Base-by-base conservation (phyloP, 2,888 invertebrate genomes). In the Cryptosula pallasiana region DNA sequence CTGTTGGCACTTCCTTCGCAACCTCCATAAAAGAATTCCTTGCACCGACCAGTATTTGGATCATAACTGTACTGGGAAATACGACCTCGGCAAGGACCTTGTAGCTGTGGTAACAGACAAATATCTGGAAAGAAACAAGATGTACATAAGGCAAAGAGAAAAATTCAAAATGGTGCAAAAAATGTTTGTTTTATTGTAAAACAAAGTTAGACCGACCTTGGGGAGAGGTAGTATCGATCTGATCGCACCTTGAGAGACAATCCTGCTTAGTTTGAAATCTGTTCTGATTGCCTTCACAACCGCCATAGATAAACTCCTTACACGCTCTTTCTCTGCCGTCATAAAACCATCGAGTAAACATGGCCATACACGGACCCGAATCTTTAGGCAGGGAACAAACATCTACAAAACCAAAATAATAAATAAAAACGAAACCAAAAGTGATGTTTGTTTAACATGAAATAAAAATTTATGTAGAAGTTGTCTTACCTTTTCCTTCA, bases 21-120 rank as follows among this genome's bases (percentile, higher is more conserved):
- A 34, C 96, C 96, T 69, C 93, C 91, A 58, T 85, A 90, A 87
- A 87, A 92, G 92, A 87, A 90, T 88, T 86, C 90, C 92, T 93
- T 88, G 73, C 83, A 82, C 32, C 89, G 89, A 78, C 91, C 91
- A 57, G 90, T 87, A 0, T 89, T 89, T 0, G 87, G 82, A 83
- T 95, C 92, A 83, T 90, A 96, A 86, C 91, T 92, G 92, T 92
- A 97, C 25, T 34, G 70, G 45, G 16, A 36, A 23, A 54, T 23
- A 5, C 13, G 35, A n/a, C 35, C 70, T 72, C 89, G 88, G 80
- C 96, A 97, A 0, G 92, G 90, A 0, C 95, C 96, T 70, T 89
- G 86, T 45, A 79, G 79, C 32, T 76, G 75, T 9, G 63, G 63
- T 32, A 29, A 32, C 9, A 27, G 27, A 63, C 63, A 63, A 20